Evolutionary conservation across 2,888 invertebrate genomes (phyloP), one percentile per base, ranked within the genome.

Genomic region (Pinctada fucata): DNA sequence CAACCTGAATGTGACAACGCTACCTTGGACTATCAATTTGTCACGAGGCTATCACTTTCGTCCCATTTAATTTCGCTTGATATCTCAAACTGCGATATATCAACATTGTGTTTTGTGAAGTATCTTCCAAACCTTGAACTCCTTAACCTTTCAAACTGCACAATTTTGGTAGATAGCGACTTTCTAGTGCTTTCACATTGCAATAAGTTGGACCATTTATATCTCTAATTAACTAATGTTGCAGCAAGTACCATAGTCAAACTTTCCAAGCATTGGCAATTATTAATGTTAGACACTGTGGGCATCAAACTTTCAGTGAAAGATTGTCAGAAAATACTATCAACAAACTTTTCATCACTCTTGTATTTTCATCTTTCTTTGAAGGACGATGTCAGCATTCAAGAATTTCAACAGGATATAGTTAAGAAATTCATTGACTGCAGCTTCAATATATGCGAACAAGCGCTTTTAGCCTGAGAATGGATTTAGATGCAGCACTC

Each of bases 141-240:
- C n/a, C 52, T 80, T 3, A 75, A 80, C 65, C 13, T 78, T 10
- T 75, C 78, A 52, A 74, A 67, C 10, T 80, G 75, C 49, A 78
- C 31, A 64, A 67, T 72, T 72, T 51, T 78, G 10, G 50, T 75
- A 6, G 68, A 73, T 72, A 52, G n/a, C 63, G 78, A 81, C 48
- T 72, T 73, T 78, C 66, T 58, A 52, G 79, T 77, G 5, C 74
- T 82, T 51, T 69, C 75, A 65, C 63, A 63, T 47, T 73, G 63
- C 47, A 5, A 16, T 13, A 73, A 72, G n/a, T 67, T 82, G 31
- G 78, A 82, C 50, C 79, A 79, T 5, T n/a, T 79, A 47, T 82
- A 73, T 51, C 3, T 82, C 31, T 76, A 78, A 50, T 82, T 79
- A 58, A 79, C 79, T 13, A 68, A 75, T 47, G 70, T 82, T 50